These are phyloP conservation scores for Fulmarus glacialis DNA, from an alignment of 2,113 vertebrate species.

Conservation along the genomic window DNA sequence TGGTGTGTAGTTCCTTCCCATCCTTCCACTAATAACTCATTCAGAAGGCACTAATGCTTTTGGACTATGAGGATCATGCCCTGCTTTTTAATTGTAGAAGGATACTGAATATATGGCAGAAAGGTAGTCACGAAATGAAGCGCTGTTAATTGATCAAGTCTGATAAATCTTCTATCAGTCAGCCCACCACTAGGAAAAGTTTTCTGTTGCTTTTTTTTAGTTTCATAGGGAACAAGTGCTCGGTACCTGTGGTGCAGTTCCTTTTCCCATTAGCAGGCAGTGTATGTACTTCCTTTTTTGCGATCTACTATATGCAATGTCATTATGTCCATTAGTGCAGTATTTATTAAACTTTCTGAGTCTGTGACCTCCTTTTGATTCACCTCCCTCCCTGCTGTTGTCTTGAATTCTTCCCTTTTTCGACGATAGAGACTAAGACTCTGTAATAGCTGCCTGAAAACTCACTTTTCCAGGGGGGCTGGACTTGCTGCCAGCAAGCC, in stretches of 20 bases:
- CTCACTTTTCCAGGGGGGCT: neutral
- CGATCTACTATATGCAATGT: neutral
- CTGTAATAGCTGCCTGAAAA: neutral
- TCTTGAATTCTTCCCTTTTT: neutral
- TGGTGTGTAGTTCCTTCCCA: neutral
- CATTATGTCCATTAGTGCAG: neutral
- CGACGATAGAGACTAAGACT: neutral
- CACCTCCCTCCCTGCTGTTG: neutral
- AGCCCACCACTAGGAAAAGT: neutral
- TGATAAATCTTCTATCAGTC: neutral
- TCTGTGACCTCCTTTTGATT: neutral
- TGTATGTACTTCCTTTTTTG: neutral
- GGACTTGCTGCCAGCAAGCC: neutral
- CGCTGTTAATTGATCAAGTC: neutral
- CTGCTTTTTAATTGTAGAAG: neutral
- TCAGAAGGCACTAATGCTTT: neutral
- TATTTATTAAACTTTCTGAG: neutral
- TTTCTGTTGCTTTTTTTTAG: neutral
- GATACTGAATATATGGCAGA: neutral
- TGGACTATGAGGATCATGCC: neutral
- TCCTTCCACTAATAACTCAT: neutral
- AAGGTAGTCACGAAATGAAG: neutral
- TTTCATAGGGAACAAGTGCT: neutral
- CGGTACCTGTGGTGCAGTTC: neutral
- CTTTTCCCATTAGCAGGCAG: neutral